phyloP scores from a whole-genome alignment of 2,113 vertebrate genomes.

The Vidua macroura region DNA sequence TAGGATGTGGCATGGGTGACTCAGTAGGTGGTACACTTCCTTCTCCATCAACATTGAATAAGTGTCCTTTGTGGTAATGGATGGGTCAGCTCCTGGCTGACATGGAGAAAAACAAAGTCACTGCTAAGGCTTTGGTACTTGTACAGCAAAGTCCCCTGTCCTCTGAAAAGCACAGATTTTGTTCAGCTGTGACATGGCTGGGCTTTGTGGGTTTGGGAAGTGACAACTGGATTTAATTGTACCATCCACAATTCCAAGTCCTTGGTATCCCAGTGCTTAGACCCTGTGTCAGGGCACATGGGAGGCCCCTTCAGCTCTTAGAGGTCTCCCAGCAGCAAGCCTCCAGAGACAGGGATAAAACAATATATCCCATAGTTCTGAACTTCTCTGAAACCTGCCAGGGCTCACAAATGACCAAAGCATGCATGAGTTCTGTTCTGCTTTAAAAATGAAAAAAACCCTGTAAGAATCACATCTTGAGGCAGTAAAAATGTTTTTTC shows the following conservation, averaged over 20 bases:
- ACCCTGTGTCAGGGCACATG: not conserved
- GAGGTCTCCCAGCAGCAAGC: not conserved
- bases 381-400: not conserved
- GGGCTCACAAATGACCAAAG: not conserved
- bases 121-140: not conserved
- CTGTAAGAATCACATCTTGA: not conserved
- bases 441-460: not conserved
- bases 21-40: conserved; percentile 60
- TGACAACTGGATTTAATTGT: not conserved
- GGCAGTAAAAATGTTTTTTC: not conserved
- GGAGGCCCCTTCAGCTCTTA: not conserved
- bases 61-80: conserved; percentile 41
- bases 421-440: not conserved
- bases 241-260: accelerated
- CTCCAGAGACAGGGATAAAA: not conserved
- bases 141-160: not conserved
- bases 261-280: not conserved
- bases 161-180: not conserved
- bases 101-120: not conserved
- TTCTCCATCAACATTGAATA: conserved; percentile 2
- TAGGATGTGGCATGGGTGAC: conserved; percentile 59
- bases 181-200: not conserved
- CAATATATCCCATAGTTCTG: not conserved
- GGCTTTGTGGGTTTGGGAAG: not conserved
- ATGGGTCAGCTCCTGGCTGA: conserved; percentile 27